phyloP scores from a whole-genome alignment of 2,888 invertebrate genomes.

The Eledona agricola region DNA sequence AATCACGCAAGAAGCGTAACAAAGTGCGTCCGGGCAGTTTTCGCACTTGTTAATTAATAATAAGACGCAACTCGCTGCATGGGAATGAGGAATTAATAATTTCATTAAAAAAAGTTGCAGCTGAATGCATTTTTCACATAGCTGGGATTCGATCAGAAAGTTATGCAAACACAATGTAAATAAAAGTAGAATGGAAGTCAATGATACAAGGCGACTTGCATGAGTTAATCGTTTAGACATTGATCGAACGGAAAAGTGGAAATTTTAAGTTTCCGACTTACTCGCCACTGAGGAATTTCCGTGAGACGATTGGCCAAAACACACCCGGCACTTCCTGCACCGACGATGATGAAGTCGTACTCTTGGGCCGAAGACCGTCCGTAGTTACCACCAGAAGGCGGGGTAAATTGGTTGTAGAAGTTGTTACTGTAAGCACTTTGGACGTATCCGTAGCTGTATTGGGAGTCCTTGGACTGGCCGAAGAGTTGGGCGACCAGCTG shows the following conservation, averaged over 20 bases:
- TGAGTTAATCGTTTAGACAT: neutral
- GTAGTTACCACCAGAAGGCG: conserved; percentile 13
- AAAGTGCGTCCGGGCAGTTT: too few species aligned
- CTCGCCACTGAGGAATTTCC: conserved; percentile 70
- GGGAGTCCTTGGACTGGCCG: conserved; percentile 62
- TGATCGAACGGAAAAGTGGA: neutral
- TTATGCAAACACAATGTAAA: too few species aligned
- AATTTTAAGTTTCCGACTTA: conserved; percentile 53
- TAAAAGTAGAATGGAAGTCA: neutral
- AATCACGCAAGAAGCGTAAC: too few species aligned
- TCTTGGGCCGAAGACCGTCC: conserved; percentile 53
- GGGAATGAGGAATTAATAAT: too few species aligned
- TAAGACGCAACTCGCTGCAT: too few species aligned
- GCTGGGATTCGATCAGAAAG: too few species aligned
- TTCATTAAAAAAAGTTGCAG: too few species aligned
- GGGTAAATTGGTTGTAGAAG: conserved; percentile 34
- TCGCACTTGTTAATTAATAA: too few species aligned
- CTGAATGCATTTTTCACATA: too few species aligned
- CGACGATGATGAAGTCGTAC: conserved; percentile 72
- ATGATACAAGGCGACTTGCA: neutral
- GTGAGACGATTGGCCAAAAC: conserved; percentile 72
- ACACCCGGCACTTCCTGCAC: conserved; percentile 75
- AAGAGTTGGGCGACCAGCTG: conserved; percentile 68
- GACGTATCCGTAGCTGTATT: conserved; percentile 22
- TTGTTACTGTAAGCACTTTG: conserved; percentile 15